Evolutionary conservation across 2,888 invertebrate species (phyloP).

Genomic region (Synergus laeviventris): DNA sequence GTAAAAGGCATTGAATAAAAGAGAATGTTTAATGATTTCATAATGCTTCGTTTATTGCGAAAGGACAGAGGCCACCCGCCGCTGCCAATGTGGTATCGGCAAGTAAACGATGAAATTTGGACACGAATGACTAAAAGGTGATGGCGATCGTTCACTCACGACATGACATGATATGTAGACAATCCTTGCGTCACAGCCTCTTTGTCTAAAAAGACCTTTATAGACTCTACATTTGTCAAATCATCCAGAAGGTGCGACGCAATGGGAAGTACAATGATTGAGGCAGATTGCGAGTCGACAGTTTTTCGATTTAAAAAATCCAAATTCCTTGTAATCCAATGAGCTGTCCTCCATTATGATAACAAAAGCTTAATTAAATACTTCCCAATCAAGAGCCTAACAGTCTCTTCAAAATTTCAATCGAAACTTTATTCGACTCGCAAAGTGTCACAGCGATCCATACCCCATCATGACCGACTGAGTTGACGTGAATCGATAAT

Average conservation of each 20-base stretch:
- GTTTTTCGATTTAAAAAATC: constrained; percentile 40
- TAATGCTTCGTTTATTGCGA: constrained; percentile 76
- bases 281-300: constrained; percentile 58
- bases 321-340: constrained; percentile 47
- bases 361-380: neutral
- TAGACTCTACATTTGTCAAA: constrained; percentile 33
- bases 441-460: constrained; percentile 57
- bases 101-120: constrained; percentile 63
- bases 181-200: constrained; percentile 45
- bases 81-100: constrained; percentile 71
- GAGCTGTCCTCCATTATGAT: constrained; percentile 7
- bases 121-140: constrained; percentile 75
- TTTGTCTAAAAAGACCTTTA: constrained; percentile 25
- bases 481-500: constrained; percentile 64
- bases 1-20: constrained; percentile 33
- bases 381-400: neutral
- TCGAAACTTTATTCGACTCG: constrained; percentile 49
- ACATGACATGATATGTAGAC: constrained; percentile 72
- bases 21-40: constrained; percentile 59
- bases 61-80: constrained; percentile 71
- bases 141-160: constrained; percentile 71
- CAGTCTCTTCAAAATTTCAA: neutral
- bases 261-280: constrained; percentile 57
- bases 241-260: constrained; percentile 47
- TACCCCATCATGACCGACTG: constrained; percentile 62